Evolutionary conservation across 2,797 vertebrate species (phyloP).

Genomic region (Champsocephalus gunnari): DNA sequence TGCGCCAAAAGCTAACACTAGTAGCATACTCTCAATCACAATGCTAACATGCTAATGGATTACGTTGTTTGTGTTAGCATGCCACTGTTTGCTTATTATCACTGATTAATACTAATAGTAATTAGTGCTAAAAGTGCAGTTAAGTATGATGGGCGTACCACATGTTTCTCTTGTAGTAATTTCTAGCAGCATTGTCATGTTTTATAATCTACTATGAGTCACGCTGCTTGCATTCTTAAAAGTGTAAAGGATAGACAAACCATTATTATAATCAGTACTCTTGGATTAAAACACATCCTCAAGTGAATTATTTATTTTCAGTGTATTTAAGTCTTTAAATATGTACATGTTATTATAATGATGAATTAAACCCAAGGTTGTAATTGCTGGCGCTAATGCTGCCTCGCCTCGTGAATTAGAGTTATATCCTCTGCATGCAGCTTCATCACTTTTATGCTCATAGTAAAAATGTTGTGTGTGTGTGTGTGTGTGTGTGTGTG

Average conservation of each 20-base stretch:
- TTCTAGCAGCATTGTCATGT: too few species aligned
- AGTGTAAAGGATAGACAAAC: conserved; percentile 2
- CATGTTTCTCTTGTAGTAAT: not conserved
- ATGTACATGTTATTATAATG: conserved; percentile 26
- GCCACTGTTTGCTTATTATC: not conserved
- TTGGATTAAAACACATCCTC: conserved; percentile 8
- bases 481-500: conserved; percentile 10
- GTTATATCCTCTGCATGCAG: conserved; percentile 33
- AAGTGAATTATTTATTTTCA: conserved; percentile 31
- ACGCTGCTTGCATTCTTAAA: not conserved
- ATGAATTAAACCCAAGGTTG: conserved; percentile 44
- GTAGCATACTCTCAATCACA: not conserved
- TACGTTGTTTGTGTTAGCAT: not conserved
- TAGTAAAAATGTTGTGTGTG: conserved; percentile 2
- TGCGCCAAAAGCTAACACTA: not conserved
- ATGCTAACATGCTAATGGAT: not conserved
- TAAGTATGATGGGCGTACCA: not conserved
- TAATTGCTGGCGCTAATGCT: conserved; percentile 27
- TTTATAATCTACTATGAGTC: not conserved
- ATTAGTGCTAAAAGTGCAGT: not conserved
- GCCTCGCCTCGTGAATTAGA: conserved; percentile 50
- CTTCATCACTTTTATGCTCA: conserved; percentile 30
- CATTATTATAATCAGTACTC: conserved; percentile 1
- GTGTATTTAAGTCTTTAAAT: conserved; percentile 26
- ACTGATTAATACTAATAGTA: not conserved